Evolutionary conservation across 2,797 vertebrate genomes (phyloP).

Genomic region (Knipowitschia caucasica): DNA sequence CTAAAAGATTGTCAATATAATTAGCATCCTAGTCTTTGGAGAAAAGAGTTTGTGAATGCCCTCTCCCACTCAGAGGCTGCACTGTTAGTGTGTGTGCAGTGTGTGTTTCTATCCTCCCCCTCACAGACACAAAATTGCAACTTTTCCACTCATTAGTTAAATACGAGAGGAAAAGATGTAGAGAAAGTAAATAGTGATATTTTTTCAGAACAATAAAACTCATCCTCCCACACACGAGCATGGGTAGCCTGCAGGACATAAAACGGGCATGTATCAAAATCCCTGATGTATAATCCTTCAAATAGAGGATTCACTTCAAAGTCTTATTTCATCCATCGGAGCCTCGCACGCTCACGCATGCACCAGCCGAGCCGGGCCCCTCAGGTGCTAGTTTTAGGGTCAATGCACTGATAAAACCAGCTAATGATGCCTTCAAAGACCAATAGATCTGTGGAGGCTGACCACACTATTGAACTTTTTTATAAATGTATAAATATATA

Average conservation of each 20-base stretch:
- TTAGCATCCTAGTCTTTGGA: conserved; percentile 21
- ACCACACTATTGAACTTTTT: conserved; percentile 69
- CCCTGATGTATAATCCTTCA: conserved; percentile 78
- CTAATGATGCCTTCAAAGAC: conserved; percentile 85
- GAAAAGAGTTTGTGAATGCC: conserved; percentile 21
- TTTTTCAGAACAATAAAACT: conserved; percentile 40
- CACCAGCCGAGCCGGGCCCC: conserved; percentile 67
- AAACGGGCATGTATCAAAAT: conserved; percentile 75
- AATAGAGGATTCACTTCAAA: conserved; percentile 82
- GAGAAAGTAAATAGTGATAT: conserved; percentile 52
- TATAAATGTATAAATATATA: conserved; percentile 69
- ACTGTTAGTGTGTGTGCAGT: too few species aligned
- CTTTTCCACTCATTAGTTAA: conserved; percentile 36
- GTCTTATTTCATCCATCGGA: conserved; percentile 78
- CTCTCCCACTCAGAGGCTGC: conserved; percentile 10
- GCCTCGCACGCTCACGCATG: conserved; percentile 61
- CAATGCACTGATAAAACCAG: conserved; percentile 75
- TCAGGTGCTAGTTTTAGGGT: conserved; percentile 77
- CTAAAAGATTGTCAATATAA: conserved; percentile 25
- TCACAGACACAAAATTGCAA: conserved; percentile 17
- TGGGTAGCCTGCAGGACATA: conserved; percentile 64
- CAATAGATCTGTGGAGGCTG: conserved; percentile 68
- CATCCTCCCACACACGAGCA: conserved; percentile 62
- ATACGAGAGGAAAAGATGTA: conserved; percentile 44
- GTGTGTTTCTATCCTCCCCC: neutral